Percentiles rank a stretch among this genome's conserved stretches.
Conservation (phyloP, 2,888 invertebrate genomes). For the Cabera pusaria region DNA sequence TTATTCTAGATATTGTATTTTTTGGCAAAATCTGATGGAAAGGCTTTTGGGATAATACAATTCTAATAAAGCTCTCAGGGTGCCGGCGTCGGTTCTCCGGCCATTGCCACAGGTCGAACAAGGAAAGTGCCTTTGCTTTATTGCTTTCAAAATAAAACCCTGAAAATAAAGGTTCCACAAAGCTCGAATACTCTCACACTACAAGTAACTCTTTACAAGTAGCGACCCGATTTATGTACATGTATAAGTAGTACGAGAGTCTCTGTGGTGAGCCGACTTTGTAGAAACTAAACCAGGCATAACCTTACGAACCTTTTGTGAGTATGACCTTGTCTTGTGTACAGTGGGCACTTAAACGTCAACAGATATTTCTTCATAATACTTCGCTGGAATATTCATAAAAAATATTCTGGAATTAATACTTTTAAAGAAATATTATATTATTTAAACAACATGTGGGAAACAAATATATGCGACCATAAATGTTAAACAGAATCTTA, state of each 20-base stretch:
- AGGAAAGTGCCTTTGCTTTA: constrained; percentile 33
- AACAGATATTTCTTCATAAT: too few species aligned
- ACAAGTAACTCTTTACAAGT: constrained; percentile 22
- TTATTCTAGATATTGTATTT: too few species aligned
- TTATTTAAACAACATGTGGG: too few species aligned
- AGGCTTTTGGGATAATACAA: constrained; percentile 18
- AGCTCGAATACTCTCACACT: constrained; percentile 18
- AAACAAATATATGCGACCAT: too few species aligned
- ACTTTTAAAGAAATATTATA: too few species aligned
- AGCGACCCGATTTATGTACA: constrained; percentile 35
- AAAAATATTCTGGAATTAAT: too few species aligned
- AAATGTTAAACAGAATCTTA: too few species aligned
- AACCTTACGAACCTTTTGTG: constrained; percentile 34
- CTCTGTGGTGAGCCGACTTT: constrained; percentile 22
- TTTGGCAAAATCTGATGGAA: constrained; percentile 9
- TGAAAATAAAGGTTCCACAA: constrained; percentile 26
- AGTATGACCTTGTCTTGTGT: constrained; percentile 26
- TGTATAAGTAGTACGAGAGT: constrained; percentile 31
- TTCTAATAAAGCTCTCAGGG: constrained; percentile 26
- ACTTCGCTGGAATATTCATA: too few species aligned
- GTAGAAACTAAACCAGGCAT: constrained; percentile 21
- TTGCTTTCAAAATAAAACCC: constrained; percentile 32
- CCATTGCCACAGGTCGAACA: constrained; percentile 27
- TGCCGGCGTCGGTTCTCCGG: constrained; percentile 16
- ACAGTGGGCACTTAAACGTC: too few species aligned